These are phyloP conservation scores for Ptyas mucosa DNA, from an alignment of 2,113 vertebrate genomes.

Conservation along the genomic window DNA sequence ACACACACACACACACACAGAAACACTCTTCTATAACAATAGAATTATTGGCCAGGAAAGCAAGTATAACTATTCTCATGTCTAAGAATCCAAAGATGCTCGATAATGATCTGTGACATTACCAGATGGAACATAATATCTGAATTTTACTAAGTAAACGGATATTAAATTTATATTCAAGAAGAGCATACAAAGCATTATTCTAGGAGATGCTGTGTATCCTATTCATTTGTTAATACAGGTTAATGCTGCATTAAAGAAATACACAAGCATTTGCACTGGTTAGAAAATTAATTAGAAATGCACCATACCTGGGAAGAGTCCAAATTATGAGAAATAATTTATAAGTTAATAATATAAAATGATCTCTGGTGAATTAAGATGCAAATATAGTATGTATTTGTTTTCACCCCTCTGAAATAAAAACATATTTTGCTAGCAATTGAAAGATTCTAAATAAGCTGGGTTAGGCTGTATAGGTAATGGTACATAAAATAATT, in stretches of 20 bases:
- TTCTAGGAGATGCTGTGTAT: not conserved
- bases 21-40: not conserved
- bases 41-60: not conserved
- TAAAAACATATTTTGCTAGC: not conserved
- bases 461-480: not conserved
- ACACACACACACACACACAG: not conserved
- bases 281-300: not conserved
- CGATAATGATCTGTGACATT: not conserved
- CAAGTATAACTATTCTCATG: not conserved
- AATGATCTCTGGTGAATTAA: not conserved
- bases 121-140: not conserved
- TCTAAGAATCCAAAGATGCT: constrained; percentile 10
- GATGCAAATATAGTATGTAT: not conserved
- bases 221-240: constrained; percentile 14
- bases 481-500: not conserved
- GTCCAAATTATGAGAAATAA: not conserved
- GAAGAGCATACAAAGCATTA: not conserved
- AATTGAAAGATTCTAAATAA: not conserved
- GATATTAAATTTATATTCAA: constrained; percentile 29
- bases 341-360: not conserved
- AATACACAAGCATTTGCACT: not conserved
- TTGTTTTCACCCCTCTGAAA: not conserved
- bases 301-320: not conserved
- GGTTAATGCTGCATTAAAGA: not conserved
- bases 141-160: constrained; percentile 25